Percentiles rank a stretch among this genome's conserved stretches.
Evolutionary conservation across 1,140 invertebrate genomes (phyloP).

Genomic region (Dysdera silvatica): DNA sequence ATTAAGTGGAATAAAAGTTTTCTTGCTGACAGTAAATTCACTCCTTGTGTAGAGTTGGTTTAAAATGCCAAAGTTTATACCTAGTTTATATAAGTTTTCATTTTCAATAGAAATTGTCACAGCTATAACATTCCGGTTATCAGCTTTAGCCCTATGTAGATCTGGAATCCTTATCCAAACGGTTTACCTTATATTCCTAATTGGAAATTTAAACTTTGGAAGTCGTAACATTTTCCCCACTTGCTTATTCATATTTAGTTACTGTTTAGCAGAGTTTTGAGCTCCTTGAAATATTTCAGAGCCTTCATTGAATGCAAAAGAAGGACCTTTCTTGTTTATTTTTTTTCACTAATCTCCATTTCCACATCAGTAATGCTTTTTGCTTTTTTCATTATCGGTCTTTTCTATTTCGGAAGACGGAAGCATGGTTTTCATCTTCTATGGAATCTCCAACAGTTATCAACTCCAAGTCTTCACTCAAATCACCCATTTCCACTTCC

Average conservation of each 20-base stretch:
- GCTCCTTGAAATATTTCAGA: too few species aligned
- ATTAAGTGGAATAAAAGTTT: background rate
- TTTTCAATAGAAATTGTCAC: background rate
- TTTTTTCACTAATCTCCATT: background rate
- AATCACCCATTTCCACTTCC: conserved; percentile 1
- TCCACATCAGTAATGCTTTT: background rate
- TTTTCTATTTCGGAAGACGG: background rate
- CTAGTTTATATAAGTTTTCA: background rate
- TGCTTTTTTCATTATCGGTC: too few species aligned
- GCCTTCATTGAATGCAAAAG: background rate
- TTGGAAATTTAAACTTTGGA: background rate
- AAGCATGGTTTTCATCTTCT: background rate
- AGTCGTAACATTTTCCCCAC: background rate
- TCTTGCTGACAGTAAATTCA: conserved; percentile 1
- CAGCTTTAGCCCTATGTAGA: background rate
- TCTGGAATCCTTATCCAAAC: background rate
- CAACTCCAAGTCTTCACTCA: background rate
- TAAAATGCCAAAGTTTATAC: background rate
- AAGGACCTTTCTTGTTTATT: background rate
- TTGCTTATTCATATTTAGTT: background rate
- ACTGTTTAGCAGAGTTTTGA: background rate
- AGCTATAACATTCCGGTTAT: background rate
- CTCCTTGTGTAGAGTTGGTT: background rate
- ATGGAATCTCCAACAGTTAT: background rate
- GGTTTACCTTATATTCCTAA: background rate